These are phyloP conservation scores for Hyaena hyaena DNA, from an alignment of 2,113 vertebrate species.

Conservation along the genomic window DNA sequence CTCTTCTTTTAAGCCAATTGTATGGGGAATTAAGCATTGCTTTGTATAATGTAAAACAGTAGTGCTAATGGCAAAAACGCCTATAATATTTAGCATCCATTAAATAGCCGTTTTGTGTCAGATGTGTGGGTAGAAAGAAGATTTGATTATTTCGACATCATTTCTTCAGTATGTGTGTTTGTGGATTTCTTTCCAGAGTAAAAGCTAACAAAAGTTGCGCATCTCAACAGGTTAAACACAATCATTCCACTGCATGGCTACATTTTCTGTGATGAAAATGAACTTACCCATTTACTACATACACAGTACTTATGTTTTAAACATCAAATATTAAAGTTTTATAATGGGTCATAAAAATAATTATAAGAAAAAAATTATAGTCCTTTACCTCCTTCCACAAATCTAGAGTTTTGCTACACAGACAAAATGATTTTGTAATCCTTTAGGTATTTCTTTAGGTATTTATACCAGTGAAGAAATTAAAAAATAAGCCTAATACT, in stretches of 20 bases:
- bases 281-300: background rate
- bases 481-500: background rate
- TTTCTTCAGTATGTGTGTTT: background rate
- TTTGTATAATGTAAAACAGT: background rate
- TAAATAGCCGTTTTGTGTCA: background rate
- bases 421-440: background rate
- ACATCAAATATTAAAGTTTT: slow-evolving; percentile 20
- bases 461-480: background rate
- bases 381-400: background rate
- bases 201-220: background rate
- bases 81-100: background rate
- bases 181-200: background rate
- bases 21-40: background rate
- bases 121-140: background rate
- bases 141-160: background rate
- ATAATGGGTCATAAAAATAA: background rate
- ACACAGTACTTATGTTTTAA: background rate
- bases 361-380: background rate
- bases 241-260: background rate
- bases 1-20: background rate
- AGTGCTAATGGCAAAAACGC: background rate
- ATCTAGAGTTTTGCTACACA: background rate
- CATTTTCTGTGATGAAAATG: background rate
- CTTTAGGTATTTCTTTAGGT: background rate
- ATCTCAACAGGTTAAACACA: background rate